These are phyloP conservation scores for Mythimna vitellina DNA, from an alignment of 2,888 invertebrate species.

Conservation along the genomic window DNA sequence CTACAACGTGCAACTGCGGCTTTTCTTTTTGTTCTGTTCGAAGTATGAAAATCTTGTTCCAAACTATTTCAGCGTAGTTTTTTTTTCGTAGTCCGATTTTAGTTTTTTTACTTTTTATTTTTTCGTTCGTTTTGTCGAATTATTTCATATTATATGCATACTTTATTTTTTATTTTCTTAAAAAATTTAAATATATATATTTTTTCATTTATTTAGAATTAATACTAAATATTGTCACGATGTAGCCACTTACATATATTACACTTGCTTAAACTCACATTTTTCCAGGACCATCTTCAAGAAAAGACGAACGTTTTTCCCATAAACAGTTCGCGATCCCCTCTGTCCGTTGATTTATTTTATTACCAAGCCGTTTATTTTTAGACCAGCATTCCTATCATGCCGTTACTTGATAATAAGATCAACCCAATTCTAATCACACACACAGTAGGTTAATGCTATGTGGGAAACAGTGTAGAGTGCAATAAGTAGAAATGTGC, in stretches of 20 bases:
- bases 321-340: background rate
- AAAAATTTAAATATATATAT: no score
- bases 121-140: no score
- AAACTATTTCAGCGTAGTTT: no score
- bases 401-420: conserved; percentile 37
- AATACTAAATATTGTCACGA: no score
- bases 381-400: conserved; percentile 38
- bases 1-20: no score
- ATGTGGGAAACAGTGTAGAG: conserved; percentile 63
- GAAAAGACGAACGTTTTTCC: conserved; percentile 3
- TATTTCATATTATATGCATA: no score
- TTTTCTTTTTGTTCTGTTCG: no score
- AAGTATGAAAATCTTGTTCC: no score
- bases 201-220: no score
- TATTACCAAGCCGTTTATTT: conserved; percentile 37
- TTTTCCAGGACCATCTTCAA: background rate
- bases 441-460: conserved; percentile 60
- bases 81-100: no score
- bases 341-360: conserved; percentile 11
- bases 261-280: background rate
- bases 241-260: background rate
- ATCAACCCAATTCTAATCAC: conserved; percentile 57
- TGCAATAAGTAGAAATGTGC: conserved; percentile 63
- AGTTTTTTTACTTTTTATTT: no score
- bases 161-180: no score